Percentiles rank a stretch among this genome's conserved stretches.
phyloP scores from a whole-genome alignment of 1,140 invertebrate species.

The Drosophila ercepeae region DNA sequence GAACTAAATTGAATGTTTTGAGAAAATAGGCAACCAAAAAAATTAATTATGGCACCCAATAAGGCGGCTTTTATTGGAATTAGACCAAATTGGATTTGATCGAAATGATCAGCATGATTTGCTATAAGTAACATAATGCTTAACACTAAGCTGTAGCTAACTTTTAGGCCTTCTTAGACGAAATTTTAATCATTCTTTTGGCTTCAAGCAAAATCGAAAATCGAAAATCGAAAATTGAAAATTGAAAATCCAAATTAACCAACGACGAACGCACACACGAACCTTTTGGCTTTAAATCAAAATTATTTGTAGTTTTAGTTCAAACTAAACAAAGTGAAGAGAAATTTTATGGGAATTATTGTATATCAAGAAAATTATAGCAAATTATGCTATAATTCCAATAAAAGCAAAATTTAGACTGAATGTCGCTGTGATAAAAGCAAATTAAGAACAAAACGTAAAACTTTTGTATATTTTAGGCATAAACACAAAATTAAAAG shows the following conservation, averaged over 20 bases:
- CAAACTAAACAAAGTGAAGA: constrained; percentile 55
- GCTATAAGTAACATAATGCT: constrained; percentile 63
- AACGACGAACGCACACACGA: constrained; percentile 51
- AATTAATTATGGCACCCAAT: constrained; percentile 57
- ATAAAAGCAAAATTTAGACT: constrained; percentile 84
- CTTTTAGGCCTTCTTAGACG: constrained; percentile 79
- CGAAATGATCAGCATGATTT: constrained; percentile 68
- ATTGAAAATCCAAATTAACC: constrained; percentile 33
- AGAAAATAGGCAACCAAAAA: constrained; percentile 55
- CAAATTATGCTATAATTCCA: constrained; percentile 83
- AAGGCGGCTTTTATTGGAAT: constrained; percentile 80
- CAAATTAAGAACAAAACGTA: constrained; percentile 70
- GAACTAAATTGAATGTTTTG: constrained; percentile 60
- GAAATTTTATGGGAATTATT: constrained; percentile 57
- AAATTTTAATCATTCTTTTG: constrained; percentile 76
- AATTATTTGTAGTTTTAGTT: constrained; percentile 78
- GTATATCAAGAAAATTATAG: constrained; percentile 70
- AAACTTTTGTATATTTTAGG: constrained; percentile 83
- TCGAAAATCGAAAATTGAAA: constrained; percentile 15
- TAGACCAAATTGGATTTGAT: constrained; percentile 45
- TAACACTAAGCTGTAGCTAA: constrained; percentile 64
- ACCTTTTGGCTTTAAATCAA: constrained; percentile 82
- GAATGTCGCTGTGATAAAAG: constrained; percentile 84
- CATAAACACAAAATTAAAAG: constrained; percentile 75
- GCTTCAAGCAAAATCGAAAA: constrained; percentile 57